Evolutionary conservation across 1,140 invertebrate genomes (phyloP).

Genomic region (Brachionus plicatilis): DNA sequence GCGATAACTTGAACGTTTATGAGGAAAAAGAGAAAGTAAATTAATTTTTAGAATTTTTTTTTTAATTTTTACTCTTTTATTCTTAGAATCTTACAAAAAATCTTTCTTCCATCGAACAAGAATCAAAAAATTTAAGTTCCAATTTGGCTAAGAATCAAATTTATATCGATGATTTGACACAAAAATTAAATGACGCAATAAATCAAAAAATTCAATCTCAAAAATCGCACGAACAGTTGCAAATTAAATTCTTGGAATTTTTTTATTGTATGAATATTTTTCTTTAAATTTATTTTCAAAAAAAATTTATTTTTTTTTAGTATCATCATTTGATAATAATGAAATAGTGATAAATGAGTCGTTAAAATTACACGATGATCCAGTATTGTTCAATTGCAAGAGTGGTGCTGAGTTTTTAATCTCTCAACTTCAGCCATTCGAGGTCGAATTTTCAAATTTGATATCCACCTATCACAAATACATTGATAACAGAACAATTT

Average conservation of each 20-base stretch:
- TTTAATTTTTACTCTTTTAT: not conserved
- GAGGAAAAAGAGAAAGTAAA: not conserved
- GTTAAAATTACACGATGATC: not conserved
- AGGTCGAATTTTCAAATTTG: not conserved
- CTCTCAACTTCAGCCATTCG: not conserved
- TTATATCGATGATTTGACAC: not conserved
- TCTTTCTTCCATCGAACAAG: not conserved
- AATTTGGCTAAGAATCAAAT: not conserved
- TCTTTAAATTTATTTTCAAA: not conserved
- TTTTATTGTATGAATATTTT: not conserved
- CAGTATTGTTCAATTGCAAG: slow-evolving; percentile 31
- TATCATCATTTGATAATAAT: not conserved
- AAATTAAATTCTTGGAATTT: not conserved
- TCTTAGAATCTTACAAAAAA: not conserved
- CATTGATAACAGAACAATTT: not conserved
- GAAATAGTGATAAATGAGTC: not conserved
- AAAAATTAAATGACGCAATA: slow-evolving; percentile 4
- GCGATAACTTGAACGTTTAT: not conserved
- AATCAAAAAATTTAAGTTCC: not conserved
- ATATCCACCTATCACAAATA: not conserved
- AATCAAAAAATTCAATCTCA: slow-evolving; percentile 5
- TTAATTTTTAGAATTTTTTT: not conserved
- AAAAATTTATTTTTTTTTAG: not conserved
- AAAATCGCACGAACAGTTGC: not conserved
- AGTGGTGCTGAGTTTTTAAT: slow-evolving; percentile 36